phyloP scores from a whole-genome alignment of 1,140 invertebrate genomes.

The Drosophila bocki region DNA sequence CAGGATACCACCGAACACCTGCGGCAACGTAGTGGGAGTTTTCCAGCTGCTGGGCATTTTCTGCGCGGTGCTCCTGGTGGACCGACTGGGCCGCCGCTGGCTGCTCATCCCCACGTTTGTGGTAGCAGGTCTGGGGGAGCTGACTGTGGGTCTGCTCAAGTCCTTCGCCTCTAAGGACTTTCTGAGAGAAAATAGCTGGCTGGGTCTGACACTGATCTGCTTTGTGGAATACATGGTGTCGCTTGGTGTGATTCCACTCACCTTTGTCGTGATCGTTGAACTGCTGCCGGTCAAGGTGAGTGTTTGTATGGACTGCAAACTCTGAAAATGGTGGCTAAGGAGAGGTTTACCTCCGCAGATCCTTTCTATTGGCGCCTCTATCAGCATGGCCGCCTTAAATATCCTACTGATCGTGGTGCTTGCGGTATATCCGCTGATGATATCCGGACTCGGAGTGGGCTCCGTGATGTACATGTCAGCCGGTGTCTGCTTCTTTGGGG shows the following conservation, averaged over 20 bases:
- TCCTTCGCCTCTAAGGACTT: slow-evolving; percentile 31
- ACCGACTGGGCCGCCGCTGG: slow-evolving; percentile 63
- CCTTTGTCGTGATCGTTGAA: slow-evolving; percentile 62
- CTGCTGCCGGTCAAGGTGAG: slow-evolving; percentile 66
- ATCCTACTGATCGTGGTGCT: slow-evolving; percentile 49
- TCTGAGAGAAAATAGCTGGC: slow-evolving; percentile 47
- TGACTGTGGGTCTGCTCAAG: slow-evolving; percentile 43
- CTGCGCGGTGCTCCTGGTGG: slow-evolving; percentile 48
- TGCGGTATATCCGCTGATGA: slow-evolving; percentile 58
- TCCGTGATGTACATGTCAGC: slow-evolving; percentile 59
- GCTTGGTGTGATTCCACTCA: slow-evolving; percentile 50
- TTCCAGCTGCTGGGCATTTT: slow-evolving; percentile 55
- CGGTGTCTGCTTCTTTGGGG: slow-evolving; percentile 29
- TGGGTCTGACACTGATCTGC: slow-evolving; percentile 54
- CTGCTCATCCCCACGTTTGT: slow-evolving; percentile 56
- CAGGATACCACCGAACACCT: slow-evolving; percentile 86
- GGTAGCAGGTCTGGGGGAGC: slow-evolving; percentile 39
- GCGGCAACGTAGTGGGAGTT: slow-evolving; percentile 90
- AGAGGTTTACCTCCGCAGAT: slow-evolving; percentile 32
- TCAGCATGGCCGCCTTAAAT: slow-evolving; percentile 56
- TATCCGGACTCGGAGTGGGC: slow-evolving; percentile 40
- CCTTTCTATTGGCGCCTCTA: slow-evolving; percentile 50
- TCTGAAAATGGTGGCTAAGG: not conserved
- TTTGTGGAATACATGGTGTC: slow-evolving; percentile 40
- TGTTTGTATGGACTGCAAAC: no score